These are phyloP conservation scores for Lathronympha strigana DNA, from an alignment of 2,888 invertebrate genomes.

Conservation along the genomic window DNA sequence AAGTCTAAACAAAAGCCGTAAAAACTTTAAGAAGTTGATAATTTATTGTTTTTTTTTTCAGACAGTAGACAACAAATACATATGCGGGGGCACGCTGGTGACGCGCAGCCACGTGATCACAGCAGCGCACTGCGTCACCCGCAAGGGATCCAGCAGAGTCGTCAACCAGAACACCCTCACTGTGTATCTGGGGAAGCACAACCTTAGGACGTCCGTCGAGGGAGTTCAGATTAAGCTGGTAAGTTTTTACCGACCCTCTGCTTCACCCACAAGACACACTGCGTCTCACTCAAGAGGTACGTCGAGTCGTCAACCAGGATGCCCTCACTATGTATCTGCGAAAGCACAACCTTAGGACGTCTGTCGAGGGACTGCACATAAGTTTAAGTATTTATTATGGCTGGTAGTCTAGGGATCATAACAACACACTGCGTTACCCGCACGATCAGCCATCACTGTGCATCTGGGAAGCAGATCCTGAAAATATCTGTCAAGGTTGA, in stretches of 20 bases:
- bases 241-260: too few relatives aligned
- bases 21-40: too few relatives aligned
- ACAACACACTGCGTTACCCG: too few relatives aligned
- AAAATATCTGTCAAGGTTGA: too few relatives aligned
- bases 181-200: conserved; percentile 77
- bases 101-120: conserved; percentile 83
- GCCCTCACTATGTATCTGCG: conserved; percentile 74
- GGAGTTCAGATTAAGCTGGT: conserved; percentile 78
- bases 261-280: too few relatives aligned
- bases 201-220: conserved; percentile 75
- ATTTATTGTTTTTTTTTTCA: conserved; percentile 46
- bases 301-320: conserved; percentile 69
- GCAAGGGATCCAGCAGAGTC: conserved; percentile 66
- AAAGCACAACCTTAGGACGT: conserved; percentile 77
- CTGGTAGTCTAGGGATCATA: too few relatives aligned
- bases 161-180: conserved; percentile 78
- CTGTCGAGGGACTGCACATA: conserved; percentile 76
- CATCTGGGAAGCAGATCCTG: too few relatives aligned
- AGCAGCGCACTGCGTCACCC: conserved; percentile 87
- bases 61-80: conserved; percentile 83
- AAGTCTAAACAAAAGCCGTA: too few relatives aligned
- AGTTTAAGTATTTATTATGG: conserved; percentile 33
- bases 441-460: too few relatives aligned
- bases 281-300: too few relatives aligned
- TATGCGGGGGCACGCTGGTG: conserved; percentile 87